phyloP scores from a whole-genome alignment of 2,113 vertebrate genomes.

The Meles meles region DNA sequence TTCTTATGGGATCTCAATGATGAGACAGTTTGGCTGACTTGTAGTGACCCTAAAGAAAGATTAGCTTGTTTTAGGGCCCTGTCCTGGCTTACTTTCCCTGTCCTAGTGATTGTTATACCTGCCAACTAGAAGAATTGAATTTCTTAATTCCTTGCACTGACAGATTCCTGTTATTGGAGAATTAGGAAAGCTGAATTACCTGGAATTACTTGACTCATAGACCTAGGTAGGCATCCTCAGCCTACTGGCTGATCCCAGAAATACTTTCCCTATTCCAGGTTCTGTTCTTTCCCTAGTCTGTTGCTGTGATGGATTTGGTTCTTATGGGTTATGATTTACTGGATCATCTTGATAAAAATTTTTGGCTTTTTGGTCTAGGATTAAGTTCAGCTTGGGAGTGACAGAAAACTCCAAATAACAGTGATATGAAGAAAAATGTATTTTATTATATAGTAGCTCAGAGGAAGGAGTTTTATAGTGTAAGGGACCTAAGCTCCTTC shows the following conservation, averaged over 20 bases:
- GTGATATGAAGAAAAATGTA: background rate
- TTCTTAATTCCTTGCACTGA: background rate
- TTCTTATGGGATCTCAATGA: background rate
- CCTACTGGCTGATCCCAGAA: background rate
- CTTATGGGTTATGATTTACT: background rate
- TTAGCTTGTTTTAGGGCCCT: background rate
- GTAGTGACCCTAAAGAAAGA: background rate
- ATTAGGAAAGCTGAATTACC: background rate
- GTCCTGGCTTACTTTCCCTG: background rate
- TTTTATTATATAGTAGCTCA: background rate
- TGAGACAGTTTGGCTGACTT: background rate
- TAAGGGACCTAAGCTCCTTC: background rate
- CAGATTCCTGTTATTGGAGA: background rate
- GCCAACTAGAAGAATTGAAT: background rate
- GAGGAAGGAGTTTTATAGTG: background rate
- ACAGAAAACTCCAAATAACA: background rate
- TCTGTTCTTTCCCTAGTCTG: background rate
- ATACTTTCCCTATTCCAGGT: background rate
- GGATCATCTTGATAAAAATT: background rate
- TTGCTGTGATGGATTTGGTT: background rate
- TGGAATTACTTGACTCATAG: background rate
- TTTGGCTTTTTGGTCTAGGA: background rate
- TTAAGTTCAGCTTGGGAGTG: background rate
- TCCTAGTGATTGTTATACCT: background rate
- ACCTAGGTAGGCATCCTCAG: background rate